Percentiles rank a stretch among this genome's conserved stretches.
phyloP scores from a whole-genome alignment of 2,888 invertebrate genomes.

The Lathronympha strigana region DNA sequence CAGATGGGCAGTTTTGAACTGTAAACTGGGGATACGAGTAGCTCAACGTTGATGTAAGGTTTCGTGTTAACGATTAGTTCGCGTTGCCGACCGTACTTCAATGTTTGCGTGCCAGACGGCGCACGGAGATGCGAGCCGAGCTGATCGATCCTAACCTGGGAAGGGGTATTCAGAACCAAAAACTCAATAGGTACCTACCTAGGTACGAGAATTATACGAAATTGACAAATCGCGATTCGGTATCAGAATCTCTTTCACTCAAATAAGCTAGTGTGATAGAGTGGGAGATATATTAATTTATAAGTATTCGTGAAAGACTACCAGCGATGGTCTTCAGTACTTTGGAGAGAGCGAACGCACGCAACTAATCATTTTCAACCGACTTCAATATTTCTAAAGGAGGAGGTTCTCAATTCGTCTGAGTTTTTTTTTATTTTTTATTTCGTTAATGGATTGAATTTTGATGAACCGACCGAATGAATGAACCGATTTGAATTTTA shows the following conservation, averaged over 20 bases:
- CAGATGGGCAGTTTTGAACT: too few relatives aligned
- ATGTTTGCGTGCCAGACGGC: constrained; percentile 17
- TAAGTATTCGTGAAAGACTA: too few relatives aligned
- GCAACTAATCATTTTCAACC: too few relatives aligned
- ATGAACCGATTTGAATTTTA: too few relatives aligned
- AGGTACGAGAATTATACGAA: too few relatives aligned
- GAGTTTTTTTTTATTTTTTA: not conserved
- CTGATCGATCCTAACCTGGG: constrained; percentile 7
- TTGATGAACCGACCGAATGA: not conserved
- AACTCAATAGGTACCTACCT: not conserved
- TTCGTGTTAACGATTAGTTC: constrained; percentile 5
- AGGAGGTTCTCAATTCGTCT: too few relatives aligned
- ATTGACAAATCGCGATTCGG: too few relatives aligned
- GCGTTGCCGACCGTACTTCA: constrained; percentile 20
- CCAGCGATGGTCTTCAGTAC: too few relatives aligned
- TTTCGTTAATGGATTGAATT: not conserved
- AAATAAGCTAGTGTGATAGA: not conserved
- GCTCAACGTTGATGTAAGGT: not conserved
- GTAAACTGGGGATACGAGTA: not conserved
- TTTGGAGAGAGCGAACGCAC: not conserved
- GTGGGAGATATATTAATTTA: too few relatives aligned
- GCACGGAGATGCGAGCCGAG: constrained; percentile 10
- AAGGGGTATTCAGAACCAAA: constrained; percentile 2
- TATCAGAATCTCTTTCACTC: not conserved
- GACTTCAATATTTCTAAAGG: too few relatives aligned